Evolutionary conservation across 1,140 invertebrate species (phyloP), one percentile per base, ranked within the genome.

Genomic region (Cyclina sinensis): DNA sequence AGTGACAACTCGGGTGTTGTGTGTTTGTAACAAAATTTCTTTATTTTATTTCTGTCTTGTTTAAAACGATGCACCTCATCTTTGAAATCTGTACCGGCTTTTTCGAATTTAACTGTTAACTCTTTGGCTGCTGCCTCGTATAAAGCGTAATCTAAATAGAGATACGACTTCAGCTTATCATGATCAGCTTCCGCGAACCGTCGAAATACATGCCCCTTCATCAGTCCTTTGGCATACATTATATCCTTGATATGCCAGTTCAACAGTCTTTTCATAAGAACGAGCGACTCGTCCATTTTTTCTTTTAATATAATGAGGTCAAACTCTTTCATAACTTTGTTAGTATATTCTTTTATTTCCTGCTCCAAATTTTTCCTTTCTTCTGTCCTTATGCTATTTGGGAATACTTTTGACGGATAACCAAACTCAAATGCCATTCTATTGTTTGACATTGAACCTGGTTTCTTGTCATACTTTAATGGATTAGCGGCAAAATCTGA

Each of bases 271-370:
- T 92, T 93, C 76, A 96, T 90, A 9, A 96, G 91, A 39, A 96
- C 93, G 32, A 96, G 84, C 7, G 96, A 96, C 88, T 96, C 96
- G 81, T 96, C 96, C 91, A 96, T 95, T 78, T 95, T 93, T 90
- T 96, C 96, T 5, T 95, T 93, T 12, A 96, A 94, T 95, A 96
- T 94, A 21, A 96, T 95, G 11, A 96, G 92, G 86, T 95, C 93
- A 91, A 96, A 96, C n/a, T 89, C 43, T 0, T 46, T 48, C 9
- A 76, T 73, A 12, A 92, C 16, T 54, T 57, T 30, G 4, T 65
- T 18, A 1, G 76, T 59, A 35, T 88, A 92, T 39, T 82, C 21
- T 39, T 62, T 35, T 11, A 82, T 79, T 21, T 32, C 59, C 18
- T 48, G 14, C 27, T 37, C 16, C 24, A 86, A 59, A 35, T 87